Conservation (phyloP, 2,113 vertebrate species). For the Trochalopteron elliotii region DNA sequence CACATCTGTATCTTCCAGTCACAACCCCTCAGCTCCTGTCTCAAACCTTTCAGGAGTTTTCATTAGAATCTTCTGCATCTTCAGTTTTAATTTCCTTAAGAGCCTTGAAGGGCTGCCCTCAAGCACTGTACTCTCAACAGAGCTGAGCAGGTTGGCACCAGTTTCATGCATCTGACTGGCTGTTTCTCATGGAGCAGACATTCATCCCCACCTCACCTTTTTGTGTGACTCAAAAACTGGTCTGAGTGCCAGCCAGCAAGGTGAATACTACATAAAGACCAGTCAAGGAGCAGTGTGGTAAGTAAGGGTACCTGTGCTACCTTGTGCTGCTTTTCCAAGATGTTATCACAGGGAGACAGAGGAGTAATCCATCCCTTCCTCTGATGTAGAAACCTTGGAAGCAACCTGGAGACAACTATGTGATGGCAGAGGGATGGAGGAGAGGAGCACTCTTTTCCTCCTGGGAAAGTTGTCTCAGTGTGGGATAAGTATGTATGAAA, state of each 20-base stretch:
- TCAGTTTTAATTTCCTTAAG: neutral
- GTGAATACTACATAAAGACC: neutral
- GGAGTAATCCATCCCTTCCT: neutral
- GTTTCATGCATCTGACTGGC: neutral
- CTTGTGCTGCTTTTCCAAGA: neutral
- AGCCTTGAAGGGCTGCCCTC: neutral
- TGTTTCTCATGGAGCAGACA: neutral
- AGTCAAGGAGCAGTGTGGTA: neutral
- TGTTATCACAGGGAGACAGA: neutral
- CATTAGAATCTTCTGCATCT: neutral
- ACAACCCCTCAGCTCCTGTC: neutral
- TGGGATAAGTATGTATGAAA: neutral
- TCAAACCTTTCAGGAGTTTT: neutral
- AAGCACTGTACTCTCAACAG: neutral
- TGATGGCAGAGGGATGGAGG: neutral
- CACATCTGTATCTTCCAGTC: neutral
- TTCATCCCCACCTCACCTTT: neutral
- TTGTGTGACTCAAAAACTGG: neutral
- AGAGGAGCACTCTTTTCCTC: neutral
- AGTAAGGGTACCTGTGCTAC: neutral
- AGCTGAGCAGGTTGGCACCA: neutral
- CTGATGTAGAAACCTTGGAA: neutral
- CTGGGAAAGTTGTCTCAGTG: neutral
- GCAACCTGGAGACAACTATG: neutral
- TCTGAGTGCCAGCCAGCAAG: neutral